A percentile compares a stretch with the other conserved stretches of the same genome.
phyloP scores from a whole-genome alignment of 1,140 invertebrate genomes.

The Campodea augens region DNA sequence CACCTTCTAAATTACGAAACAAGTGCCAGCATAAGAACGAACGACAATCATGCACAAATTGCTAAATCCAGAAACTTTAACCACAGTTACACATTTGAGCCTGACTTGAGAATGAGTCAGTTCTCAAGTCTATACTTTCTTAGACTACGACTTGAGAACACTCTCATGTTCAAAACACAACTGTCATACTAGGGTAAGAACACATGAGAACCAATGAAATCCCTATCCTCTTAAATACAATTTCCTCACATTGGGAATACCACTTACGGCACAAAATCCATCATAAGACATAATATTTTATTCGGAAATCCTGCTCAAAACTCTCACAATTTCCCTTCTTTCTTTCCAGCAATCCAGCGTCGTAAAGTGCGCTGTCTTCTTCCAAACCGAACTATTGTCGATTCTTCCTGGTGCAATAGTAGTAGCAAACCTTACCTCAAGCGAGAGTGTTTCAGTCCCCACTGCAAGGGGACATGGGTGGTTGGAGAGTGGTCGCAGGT shows the following conservation, averaged over 20 bases:
- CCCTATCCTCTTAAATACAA: background rate
- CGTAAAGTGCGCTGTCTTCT: constrained; percentile 48
- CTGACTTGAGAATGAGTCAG: too few species aligned
- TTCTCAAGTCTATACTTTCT: too few species aligned
- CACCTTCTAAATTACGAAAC: too few species aligned
- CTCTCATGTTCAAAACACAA: too few species aligned
- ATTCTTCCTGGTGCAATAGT: constrained; percentile 40
- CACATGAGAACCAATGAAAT: too few species aligned
- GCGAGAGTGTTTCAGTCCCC: constrained; percentile 55
- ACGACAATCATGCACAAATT: too few species aligned
- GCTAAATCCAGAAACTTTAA: too few species aligned
- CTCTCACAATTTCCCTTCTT: constrained; percentile 1
- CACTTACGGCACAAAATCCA: background rate
- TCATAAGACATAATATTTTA: background rate
- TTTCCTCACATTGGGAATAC: background rate
- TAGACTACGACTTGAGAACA: too few species aligned
- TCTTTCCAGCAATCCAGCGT: constrained; percentile 43
- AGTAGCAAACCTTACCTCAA: constrained; percentile 41
- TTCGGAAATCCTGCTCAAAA: background rate
- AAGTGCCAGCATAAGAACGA: too few species aligned
- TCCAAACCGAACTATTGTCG: constrained; percentile 37
- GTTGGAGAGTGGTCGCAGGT: constrained; percentile 76
- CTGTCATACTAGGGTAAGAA: too few species aligned
- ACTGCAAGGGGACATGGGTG: constrained; percentile 63
- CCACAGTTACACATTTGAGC: too few species aligned